Base-by-base conservation (phyloP, 1,140 invertebrate species). In the Rhagoletis pomonella region DNA sequence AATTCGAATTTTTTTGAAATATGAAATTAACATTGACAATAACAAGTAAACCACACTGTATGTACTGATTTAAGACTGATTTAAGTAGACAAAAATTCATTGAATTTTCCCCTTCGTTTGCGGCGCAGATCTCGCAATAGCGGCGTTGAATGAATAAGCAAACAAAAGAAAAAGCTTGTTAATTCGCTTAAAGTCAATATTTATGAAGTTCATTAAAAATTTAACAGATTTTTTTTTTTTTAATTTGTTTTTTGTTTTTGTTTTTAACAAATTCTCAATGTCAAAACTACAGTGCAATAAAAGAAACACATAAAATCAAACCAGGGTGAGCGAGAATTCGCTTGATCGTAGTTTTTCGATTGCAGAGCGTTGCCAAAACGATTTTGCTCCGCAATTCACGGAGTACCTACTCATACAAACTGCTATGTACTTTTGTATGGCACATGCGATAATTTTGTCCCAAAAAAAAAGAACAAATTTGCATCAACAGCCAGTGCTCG, bases 181-280 rank as follows among this genome's bases (percentile, higher is more conserved):
- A 81, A 81, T 55, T 81, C 73, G 47, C 73, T 55, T 81, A 81
- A 44, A 81, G 44, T 81, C 73, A 81, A 81, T 81, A 81, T 81
- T 81, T 81, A 81, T 81, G 47, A 81, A 81, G 47, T 81, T 81
- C 14, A 55, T 81, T 81, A 58, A 81, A 58, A 81, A 55, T 55
- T 58, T 81, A 42, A 55, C 73, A 81, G 73, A 81, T 19, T 81
- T 81, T 55, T 42, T 10, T 10, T 17, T 50, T 81, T 29, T 19
- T 19, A 0, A 1, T 44, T 69, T 69, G 5, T 4, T 55, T 50
- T 47, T 77, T 47, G 14, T 47, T 77, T 4, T 55, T 81, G 47
- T 58, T 81, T 55, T 81, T 81, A 77, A 81, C 73, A 6, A 55
- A 58, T 55, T 19, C 73, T 55, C 73, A 81, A 81, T 81, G 73